Evolutionary conservation across 1,140 invertebrate genomes (phyloP).

Genomic region (Carposina sasakii): DNA sequence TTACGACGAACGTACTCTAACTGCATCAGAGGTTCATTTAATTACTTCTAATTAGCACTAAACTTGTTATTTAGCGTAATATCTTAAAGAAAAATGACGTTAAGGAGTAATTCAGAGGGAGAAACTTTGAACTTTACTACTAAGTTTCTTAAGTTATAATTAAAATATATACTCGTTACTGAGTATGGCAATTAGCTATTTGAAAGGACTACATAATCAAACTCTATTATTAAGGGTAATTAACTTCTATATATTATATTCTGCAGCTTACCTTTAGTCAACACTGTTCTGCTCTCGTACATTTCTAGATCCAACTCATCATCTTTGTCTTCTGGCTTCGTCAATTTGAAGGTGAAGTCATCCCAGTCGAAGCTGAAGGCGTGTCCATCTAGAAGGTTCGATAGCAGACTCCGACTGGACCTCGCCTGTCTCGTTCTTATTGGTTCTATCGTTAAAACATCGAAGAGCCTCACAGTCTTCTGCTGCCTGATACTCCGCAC

Average conservation of each 20-base stretch:
- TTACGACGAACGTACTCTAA: no score
- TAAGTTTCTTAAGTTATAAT: no score
- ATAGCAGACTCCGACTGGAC: constrained; percentile 47
- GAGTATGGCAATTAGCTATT: no score
- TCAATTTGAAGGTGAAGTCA: constrained; percentile 65
- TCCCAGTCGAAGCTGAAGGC: constrained; percentile 70
- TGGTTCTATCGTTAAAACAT: constrained; percentile 63
- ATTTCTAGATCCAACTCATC: constrained; percentile 62
- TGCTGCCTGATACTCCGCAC: constrained; percentile 55
- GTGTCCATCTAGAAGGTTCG: constrained; percentile 63
- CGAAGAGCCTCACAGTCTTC: constrained; percentile 58
- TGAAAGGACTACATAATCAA: no score
- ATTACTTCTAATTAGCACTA: no score
- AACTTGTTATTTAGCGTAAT: no score
- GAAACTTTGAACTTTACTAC: no score
- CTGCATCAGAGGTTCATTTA: no score
- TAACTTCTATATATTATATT: neutral
- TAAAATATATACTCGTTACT: no score
- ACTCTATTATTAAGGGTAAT: no score
- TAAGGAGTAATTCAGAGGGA: no score
- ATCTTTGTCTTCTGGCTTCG: constrained; percentile 53
- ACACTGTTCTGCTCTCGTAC: constrained; percentile 59
- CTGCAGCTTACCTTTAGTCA: constrained; percentile 51
- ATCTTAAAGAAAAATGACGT: no score
- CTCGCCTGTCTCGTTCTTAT: constrained; percentile 47